Percentiles rank a stretch among this genome's conserved stretches.
Conservation (phyloP, 2,113 vertebrate genomes). For the Triplophysa tibetana region DNA sequence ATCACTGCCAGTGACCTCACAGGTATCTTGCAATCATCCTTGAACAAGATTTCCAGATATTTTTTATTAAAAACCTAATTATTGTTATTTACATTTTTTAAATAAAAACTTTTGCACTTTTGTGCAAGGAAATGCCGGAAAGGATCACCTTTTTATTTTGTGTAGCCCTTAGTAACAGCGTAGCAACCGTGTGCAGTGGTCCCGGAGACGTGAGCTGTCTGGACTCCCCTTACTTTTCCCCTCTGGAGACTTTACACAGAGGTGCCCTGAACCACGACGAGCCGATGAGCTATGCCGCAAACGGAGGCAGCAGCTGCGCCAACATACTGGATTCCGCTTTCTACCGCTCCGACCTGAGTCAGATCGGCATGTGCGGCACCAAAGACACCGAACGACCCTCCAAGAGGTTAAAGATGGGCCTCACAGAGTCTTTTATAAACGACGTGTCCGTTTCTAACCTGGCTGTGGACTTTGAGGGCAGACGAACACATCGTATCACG, state of each 20-base stretch:
- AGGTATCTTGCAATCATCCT: constrained; percentile 70
- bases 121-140: too few species aligned
- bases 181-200: constrained; percentile 84
- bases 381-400: constrained; percentile 91
- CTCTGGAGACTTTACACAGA: constrained; percentile 85
- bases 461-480: constrained; percentile 89
- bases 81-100: too few species aligned
- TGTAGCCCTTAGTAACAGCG: constrained; percentile 89
- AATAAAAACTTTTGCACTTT: too few species aligned
- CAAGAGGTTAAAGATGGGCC: constrained; percentile 93
- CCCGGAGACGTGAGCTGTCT: constrained; percentile 83
- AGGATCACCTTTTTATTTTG: neutral
- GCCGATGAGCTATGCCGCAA: constrained; percentile 83
- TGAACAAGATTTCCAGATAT: too few species aligned
- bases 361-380: constrained; percentile 79
- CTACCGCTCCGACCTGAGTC: constrained; percentile 90
- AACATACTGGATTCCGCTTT: constrained; percentile 93
- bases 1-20: constrained; percentile 95
- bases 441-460: constrained; percentile 92
- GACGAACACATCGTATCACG: constrained; percentile 88
- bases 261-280: constrained; percentile 88
- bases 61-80: too few species aligned
- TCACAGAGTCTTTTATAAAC: constrained; percentile 88
- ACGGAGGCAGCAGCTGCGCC: constrained; percentile 90
- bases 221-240: constrained; percentile 84